A percentile compares a stretch with the other conserved stretches of the same genome.
Evolutionary conservation across 1,140 invertebrate genomes (phyloP).

Genomic region (Tetragonula clypearis): DNA sequence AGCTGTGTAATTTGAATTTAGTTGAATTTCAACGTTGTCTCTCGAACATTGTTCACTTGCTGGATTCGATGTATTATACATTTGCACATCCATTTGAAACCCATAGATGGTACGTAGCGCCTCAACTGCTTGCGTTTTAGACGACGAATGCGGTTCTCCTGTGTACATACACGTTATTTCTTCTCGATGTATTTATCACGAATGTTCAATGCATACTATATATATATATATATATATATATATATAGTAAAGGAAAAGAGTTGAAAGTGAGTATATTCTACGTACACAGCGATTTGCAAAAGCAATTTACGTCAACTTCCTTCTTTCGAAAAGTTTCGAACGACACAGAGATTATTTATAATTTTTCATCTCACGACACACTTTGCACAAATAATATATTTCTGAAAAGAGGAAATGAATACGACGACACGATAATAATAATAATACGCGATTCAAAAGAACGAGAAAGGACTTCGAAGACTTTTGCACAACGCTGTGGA

Average conservation of each 20-base stretch:
- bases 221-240: not conserved
- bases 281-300: too few relatives aligned
- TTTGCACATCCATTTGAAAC: too few relatives aligned
- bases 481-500: not conserved
- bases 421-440: too few relatives aligned
- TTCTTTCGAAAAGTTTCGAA: too few relatives aligned
- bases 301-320: not conserved
- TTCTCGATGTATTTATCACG: not conserved
- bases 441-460: too few relatives aligned
- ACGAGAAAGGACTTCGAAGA: not conserved
- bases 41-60: too few relatives aligned
- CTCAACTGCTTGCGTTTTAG: slow-evolving; percentile 15
- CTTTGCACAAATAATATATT: too few relatives aligned
- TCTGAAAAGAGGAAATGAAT: too few relatives aligned
- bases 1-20: not conserved
- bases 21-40: not conserved
- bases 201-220: not conserved
- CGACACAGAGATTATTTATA: too few relatives aligned
- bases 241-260: not conserved
- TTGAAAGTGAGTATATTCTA: not conserved
- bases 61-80: too few relatives aligned
- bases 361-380: too few relatives aligned
- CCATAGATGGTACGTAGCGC: not conserved
- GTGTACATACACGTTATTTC: slow-evolving; percentile 8
- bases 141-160: not conserved